A percentile compares a stretch with the other conserved stretches of the same genome.
Conservation (phyloP, 2,888 invertebrate genomes). For the Clepsis dumicolana region DNA sequence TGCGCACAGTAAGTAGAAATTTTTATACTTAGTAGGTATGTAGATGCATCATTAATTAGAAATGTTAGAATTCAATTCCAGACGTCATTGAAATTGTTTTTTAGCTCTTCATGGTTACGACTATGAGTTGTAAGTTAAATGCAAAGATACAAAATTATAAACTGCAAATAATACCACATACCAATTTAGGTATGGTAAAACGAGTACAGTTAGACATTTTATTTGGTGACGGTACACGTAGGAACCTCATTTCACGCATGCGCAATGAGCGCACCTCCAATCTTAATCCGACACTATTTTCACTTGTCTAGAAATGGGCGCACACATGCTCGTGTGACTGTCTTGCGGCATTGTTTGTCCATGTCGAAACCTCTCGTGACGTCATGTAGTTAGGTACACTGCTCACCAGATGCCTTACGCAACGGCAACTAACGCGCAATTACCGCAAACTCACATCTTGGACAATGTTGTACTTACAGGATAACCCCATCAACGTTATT, state of each 20-base stretch:
- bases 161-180: neutral
- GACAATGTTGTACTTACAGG: constrained; percentile 45
- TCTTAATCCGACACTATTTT: constrained; percentile 38
- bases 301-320: constrained; percentile 64
- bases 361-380: constrained; percentile 75
- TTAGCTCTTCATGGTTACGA: too few species aligned
- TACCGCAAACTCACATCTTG: constrained; percentile 46
- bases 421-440: constrained; percentile 49
- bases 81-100: too few species aligned
- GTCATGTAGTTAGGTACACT: constrained; percentile 63
- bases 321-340: constrained; percentile 60
- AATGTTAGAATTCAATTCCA: too few species aligned
- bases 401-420: constrained; percentile 55
- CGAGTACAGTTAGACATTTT: neutral
- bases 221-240: neutral
- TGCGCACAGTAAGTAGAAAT: neutral
- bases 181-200: neutral
- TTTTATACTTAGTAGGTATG: neutral
- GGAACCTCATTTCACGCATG: constrained; percentile 15
- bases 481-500: constrained; percentile 44
- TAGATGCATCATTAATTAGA: neutral
- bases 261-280: constrained; percentile 25
- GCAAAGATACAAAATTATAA: too few species aligned
- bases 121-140: too few species aligned
- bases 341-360: constrained; percentile 70